These are phyloP conservation scores for Diploptera punctata DNA, from an alignment of 2,888 invertebrate species.

Conservation along the genomic window DNA sequence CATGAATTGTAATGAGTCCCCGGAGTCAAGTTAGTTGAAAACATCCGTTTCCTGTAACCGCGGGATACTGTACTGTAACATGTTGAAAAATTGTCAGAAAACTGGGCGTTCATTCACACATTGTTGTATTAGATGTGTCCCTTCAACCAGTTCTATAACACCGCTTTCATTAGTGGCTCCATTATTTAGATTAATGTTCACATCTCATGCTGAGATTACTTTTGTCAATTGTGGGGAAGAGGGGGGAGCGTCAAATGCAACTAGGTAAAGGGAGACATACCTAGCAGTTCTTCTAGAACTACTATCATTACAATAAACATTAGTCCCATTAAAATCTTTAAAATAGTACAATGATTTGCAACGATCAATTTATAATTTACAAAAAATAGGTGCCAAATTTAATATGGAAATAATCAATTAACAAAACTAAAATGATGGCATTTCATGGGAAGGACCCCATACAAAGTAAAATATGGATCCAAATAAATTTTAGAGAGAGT, in stretches of 20 bases:
- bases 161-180: constrained; percentile 58
- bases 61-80: constrained; percentile 44
- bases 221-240: too few species aligned
- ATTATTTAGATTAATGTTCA: constrained; percentile 59
- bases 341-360: too few species aligned
- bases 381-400: too few species aligned
- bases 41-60: constrained; percentile 9
- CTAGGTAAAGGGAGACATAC: constrained; percentile 1
- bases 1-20: constrained; percentile 25
- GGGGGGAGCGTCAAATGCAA: background rate
- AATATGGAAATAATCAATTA: too few species aligned
- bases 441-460: too few species aligned
- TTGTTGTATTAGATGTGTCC: constrained; percentile 59
- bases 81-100: constrained; percentile 57
- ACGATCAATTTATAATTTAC: too few species aligned
- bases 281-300: too few species aligned
- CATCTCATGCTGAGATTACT: constrained; percentile 48
- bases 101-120: constrained; percentile 55
- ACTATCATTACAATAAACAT: too few species aligned
- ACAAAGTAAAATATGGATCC: too few species aligned
- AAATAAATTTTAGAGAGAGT: too few species aligned
- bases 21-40: constrained; percentile 20
- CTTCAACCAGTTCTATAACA: constrained; percentile 51
- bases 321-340: too few species aligned
- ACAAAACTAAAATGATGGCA: too few species aligned